Percentiles rank a stretch among this genome's conserved stretches.
phyloP scores from a whole-genome alignment of 2,797 vertebrate species.

The Sebastolobus altivelis region DNA sequence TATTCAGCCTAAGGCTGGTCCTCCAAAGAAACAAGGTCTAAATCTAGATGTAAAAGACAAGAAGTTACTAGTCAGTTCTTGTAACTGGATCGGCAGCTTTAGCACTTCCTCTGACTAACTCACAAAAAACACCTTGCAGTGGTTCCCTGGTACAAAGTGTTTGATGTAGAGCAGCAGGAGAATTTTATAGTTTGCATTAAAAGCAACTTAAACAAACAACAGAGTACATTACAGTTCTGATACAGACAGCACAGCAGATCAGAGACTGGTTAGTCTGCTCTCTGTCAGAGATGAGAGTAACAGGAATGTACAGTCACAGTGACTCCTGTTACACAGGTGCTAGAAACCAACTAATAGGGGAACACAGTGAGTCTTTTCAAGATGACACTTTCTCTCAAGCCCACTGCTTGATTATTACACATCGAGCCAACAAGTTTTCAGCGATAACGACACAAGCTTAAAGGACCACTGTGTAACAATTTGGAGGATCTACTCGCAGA shows the following conservation, averaged over 20 bases:
- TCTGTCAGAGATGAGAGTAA: background rate
- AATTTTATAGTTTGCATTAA: background rate
- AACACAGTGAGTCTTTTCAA: background rate
- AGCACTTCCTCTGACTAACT: constrained; percentile 42
- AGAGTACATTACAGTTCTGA: background rate
- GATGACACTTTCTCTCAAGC: background rate
- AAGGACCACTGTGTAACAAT: too few relatives aligned
- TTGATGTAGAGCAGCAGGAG: background rate
- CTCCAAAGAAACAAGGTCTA: background rate
- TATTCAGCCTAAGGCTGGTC: background rate
- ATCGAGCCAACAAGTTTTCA: background rate
- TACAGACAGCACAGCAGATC: background rate
- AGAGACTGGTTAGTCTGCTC: background rate
- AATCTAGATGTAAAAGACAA: constrained; percentile 19
- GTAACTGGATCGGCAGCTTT: constrained; percentile 38
- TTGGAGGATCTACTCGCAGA: too few relatives aligned
- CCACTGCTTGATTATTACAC: background rate
- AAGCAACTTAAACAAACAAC: constrained; percentile 4
- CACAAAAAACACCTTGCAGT: background rate
- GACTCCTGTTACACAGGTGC: background rate
- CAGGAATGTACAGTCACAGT: background rate
- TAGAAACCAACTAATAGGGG: background rate
- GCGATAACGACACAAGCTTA: background rate
- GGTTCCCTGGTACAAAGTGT: background rate
- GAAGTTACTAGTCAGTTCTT: constrained; percentile 26